A percentile compares a stretch with the other conserved stretches of the same genome.
These are phyloP conservation scores for Drosophila lacertosa DNA, from an alignment of 1,140 invertebrate genomes.

Conservation along the genomic window DNA sequence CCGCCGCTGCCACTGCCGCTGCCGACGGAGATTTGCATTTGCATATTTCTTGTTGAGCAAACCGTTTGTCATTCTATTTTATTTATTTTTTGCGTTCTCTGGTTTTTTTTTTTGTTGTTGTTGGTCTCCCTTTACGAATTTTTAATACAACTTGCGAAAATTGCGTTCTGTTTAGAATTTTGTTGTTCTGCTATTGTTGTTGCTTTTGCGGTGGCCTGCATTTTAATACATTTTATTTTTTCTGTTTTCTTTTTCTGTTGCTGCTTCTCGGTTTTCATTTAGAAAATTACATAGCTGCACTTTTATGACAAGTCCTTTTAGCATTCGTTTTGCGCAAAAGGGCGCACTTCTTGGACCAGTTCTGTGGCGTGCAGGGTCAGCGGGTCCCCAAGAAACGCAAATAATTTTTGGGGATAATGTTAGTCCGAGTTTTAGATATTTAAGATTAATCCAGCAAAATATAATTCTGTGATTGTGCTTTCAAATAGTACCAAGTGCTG, in stretches of 20 bases:
- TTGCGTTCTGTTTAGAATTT: conserved; percentile 53
- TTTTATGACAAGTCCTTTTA: conserved; percentile 45
- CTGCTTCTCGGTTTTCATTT: conserved; percentile 55
- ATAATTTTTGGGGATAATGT: not conserved
- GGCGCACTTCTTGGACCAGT: conserved; percentile 23
- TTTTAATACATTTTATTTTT: conserved; percentile 44
- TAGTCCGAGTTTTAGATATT: not conserved
- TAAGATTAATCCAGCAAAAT: not conserved
- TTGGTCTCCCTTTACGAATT: conserved; percentile 43
- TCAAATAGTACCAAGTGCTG: not conserved
- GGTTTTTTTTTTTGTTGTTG: conserved; percentile 10
- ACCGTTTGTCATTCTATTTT: conserved; percentile 45
- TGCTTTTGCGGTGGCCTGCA: conserved; percentile 35
- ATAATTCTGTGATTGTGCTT: not conserved
- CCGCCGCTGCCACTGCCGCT: conserved; percentile 5
- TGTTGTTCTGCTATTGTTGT: conserved; percentile 28
- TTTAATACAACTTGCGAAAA: conserved; percentile 58
- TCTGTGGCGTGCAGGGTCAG: not conserved
- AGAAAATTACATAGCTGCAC: conserved; percentile 62
- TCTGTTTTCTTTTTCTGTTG: conserved; percentile 2
- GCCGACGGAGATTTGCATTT: conserved; percentile 44
- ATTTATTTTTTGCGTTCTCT: conserved; percentile 22
- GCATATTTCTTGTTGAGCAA: conserved; percentile 52
- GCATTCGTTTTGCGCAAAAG: conserved; percentile 21
- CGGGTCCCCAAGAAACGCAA: not conserved